Conservation (phyloP, 2,113 vertebrate genomes). For the Proteles cristata region DNA sequence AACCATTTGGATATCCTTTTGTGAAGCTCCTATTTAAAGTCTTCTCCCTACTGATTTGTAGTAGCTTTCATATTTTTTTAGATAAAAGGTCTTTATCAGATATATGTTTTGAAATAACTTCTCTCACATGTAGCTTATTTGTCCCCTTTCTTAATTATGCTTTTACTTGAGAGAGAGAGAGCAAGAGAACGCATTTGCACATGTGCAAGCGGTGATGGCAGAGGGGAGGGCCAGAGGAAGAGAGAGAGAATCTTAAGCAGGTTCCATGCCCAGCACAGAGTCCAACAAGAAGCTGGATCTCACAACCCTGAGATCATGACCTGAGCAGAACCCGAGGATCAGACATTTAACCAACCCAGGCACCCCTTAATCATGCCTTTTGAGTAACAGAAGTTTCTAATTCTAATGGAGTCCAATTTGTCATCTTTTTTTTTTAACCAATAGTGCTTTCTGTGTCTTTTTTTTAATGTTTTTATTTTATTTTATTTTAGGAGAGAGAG, state of each 20-base stretch:
- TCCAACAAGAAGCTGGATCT: no score
- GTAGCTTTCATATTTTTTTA: background rate
- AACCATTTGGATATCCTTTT: background rate
- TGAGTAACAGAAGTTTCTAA: conserved; percentile 2
- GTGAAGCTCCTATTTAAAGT: background rate
- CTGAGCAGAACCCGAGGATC: no score
- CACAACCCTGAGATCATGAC: no score
- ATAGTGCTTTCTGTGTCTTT: background rate
- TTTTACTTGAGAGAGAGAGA: background rate
- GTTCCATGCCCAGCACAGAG: no score
- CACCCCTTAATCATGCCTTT: background rate
- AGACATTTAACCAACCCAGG: no score
- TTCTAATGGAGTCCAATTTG: background rate
- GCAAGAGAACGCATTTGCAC: no score
- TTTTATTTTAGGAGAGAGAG: no score
- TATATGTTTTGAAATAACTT: background rate
- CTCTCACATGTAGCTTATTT: background rate
- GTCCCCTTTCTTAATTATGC: background rate
- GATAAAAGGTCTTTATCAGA: background rate
- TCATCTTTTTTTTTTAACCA: background rate
- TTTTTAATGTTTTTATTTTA: no score
- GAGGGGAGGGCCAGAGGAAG: no score
- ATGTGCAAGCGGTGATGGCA: no score
- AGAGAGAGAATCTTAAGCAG: no score
- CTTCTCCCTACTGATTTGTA: background rate